These are phyloP conservation scores for Aulostomus chinensis DNA, from an alignment of 2,797 vertebrate genomes.

Conservation along the genomic window DNA sequence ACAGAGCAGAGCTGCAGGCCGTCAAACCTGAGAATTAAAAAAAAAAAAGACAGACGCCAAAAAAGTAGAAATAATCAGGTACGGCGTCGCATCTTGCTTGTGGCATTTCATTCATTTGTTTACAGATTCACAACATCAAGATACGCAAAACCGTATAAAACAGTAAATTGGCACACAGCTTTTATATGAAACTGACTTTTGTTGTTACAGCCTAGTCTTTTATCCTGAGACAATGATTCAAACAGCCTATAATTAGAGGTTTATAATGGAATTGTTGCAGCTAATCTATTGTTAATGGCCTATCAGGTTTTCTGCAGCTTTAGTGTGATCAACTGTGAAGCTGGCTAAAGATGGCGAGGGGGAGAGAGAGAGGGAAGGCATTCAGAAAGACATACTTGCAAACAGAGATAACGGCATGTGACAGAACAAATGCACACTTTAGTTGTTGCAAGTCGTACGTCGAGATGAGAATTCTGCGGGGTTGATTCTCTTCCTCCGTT, in stretches of 20 bases:
- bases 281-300: conserved; percentile 58
- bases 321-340: conserved; percentile 35
- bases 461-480: not conserved
- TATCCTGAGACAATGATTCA: conserved; percentile 32
- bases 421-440: conserved; percentile 1
- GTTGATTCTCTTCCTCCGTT: not conserved
- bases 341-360: conserved; percentile 1
- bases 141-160: not conserved
- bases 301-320: conserved; percentile 33
- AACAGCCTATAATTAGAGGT: conserved; percentile 39
- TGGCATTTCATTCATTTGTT: not conserved
- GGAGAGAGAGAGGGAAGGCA: not conserved
- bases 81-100: not conserved
- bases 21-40: not conserved
- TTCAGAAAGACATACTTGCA: not conserved
- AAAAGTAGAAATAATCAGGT: not conserved
- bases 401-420: conserved; percentile 1
- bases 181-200: conserved; percentile 23
- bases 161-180: conserved; percentile 6
- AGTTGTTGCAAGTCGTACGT: not conserved
- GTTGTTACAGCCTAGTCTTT: conserved; percentile 23
- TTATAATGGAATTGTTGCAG: conserved; percentile 43
- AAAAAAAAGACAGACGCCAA: not conserved
- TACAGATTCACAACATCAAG: no score
- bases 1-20: not conserved